Evolutionary conservation across 2,797 vertebrate species (phyloP).

Genomic region (Halcyon badia): DNA sequence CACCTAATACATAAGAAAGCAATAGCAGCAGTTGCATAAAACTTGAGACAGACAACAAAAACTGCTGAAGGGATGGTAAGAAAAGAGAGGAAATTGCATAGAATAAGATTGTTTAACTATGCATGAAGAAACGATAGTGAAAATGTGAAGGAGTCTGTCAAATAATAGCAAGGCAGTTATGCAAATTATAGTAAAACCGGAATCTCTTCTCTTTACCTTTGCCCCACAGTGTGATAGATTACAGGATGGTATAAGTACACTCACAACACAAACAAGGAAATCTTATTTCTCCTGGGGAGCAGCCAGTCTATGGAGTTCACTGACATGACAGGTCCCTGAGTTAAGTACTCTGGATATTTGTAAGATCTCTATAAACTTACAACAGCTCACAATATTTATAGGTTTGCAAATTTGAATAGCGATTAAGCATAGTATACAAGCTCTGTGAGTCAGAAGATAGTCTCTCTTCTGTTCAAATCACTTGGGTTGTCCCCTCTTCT

Average conservation of each 20-base stretch:
- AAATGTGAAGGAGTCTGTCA: slow-evolving; percentile 62
- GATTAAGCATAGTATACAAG: neutral
- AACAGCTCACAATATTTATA: slow-evolving; percentile 6
- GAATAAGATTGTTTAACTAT: slow-evolving; percentile 3
- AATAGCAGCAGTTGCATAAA: neutral
- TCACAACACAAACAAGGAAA: slow-evolving; percentile 58
- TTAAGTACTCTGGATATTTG: slow-evolving; percentile 12
- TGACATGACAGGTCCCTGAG: neutral
- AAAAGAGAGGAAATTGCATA: neutral
- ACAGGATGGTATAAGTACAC: slow-evolving; percentile 31
- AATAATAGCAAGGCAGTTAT: slow-evolving; percentile 40
- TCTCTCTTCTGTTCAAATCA: neutral
- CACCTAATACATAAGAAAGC: neutral
- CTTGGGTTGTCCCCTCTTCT: neutral
- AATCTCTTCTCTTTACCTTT: slow-evolving; percentile 34
- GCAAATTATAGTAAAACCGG: slow-evolving; percentile 14
- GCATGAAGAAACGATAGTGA: neutral
- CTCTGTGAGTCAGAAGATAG: neutral
- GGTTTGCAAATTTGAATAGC: neutral
- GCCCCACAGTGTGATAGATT: neutral
- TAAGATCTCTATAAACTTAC: slow-evolving; percentile 37
- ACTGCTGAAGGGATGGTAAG: neutral
- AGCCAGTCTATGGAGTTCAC: neutral
- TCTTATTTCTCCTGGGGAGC: neutral
- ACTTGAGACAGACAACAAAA: neutral